Evolutionary conservation across 2,888 invertebrate species (phyloP), one percentile per base, ranked within the genome.

Genomic region (Proisotoma minuta): DNA sequence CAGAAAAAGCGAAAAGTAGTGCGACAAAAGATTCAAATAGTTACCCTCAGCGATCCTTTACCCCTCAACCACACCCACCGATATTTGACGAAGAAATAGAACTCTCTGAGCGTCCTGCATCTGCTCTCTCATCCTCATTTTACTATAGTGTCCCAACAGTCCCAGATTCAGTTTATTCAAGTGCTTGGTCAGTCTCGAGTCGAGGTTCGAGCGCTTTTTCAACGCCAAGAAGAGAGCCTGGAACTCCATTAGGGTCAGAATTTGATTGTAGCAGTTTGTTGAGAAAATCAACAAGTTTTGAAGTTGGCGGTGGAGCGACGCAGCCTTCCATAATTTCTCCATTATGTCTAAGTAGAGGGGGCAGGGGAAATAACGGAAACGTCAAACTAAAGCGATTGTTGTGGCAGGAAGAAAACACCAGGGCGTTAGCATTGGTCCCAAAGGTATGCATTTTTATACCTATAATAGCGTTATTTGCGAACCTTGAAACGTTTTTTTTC

Each of bases 321-420:
- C 66, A 69, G 52, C n/a, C n/a, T n/a, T n/a, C n/a, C n/a, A n/a
- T n/a, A n/a, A 63, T 68, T 8, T 76, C 76, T n/a, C 71, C 71
- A 18, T 72, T 73, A 50, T 77, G 76, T 65, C 68, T 62, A 59
- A n/a, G n/a, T n/a, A n/a, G n/a, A n/a, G n/a, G n/a, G n/a, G n/a
- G n/a, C n/a, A n/a, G n/a, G n/a, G n/a, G n/a, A n/a, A 76, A 76
- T 68, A 69, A 70, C 56, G 60, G 52, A 23, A 67, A 69, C 20
- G 75, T 77, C 29, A 83, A 81, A 75, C 78, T 85, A 5, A 85
- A 85, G 75, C 86, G 87, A 76, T 78, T 88, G 18, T 75, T 84
- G 1, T 84, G 83, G 79, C 80, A 80, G 66, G 77, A 78, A 50
- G 81, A 79, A 1, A 80, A 82, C 56, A 79, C 81, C 60, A 78